Base-by-base conservation (phyloP, 2,113 vertebrate genomes). In the Pteronura brasiliensis region DNA sequence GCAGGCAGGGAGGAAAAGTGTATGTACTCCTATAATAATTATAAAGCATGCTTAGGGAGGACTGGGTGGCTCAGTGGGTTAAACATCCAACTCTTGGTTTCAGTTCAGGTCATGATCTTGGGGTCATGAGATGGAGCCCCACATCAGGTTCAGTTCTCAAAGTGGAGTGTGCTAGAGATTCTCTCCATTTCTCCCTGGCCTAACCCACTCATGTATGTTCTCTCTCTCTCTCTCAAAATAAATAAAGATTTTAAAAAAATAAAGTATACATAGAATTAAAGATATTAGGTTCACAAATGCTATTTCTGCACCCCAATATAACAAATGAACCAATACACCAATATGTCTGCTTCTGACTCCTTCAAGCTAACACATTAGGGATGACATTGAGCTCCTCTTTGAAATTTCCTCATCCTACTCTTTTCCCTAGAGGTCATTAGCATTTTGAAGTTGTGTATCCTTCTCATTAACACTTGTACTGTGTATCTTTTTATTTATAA, bases 291-390 rank as follows among this genome's bases (percentile, higher is more conserved):
- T 71, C 23, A 44, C 14, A 25, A n/a, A n/a, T 23, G 27, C 42
- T 14, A 34, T 12, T 6, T 3, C 39, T 20, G n/a, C 7, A 3
- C 3, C 15, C 57, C 59, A 2, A 4, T 7, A 6, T 18, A 36
- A 11, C 12, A 84, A 71, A 36, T 9, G 17, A 61, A 39, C 3
- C 34, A 3, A 2, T 4, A 7, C 44, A 7, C 12, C 27, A 6
- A 2, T 6, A 3, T 4, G 23, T 14, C 57, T 12, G 17, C 18
- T 77, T 55, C 79, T 36, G 31, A 20, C 47, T 80, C 57, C 81
- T 44, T 83, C n/a, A 52, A 74, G 39, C 9, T 29, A 34, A 74
- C 11, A n/a, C 36, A 17, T n/a, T 59, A 3, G 7, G 77, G 20
- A 65, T 36, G 21, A 44, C 21, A 52, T 2, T 20, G 17, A n/a